Conservation (phyloP, 2,113 vertebrate genomes). For the Calidris pygmaea region DNA sequence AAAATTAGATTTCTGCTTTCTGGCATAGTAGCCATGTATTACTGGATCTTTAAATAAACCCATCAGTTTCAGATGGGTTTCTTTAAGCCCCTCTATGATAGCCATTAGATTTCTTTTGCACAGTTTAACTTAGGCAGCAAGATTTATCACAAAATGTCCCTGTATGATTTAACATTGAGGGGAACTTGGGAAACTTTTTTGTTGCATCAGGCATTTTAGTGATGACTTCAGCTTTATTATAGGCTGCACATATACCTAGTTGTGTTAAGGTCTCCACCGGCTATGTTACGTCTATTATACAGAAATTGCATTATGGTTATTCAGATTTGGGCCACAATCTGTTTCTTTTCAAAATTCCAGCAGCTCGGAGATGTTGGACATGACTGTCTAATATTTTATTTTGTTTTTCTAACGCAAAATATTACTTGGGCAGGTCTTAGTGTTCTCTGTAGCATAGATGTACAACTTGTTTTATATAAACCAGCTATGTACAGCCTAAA, state of each 20-base stretch:
- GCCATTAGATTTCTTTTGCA: neutral
- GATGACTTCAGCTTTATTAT: neutral
- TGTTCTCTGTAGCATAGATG: neutral
- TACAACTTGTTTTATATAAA: neutral
- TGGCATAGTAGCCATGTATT: neutral
- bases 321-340: neutral
- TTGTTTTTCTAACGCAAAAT: conserved; percentile 1
- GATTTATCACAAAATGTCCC: neutral
- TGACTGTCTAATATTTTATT: neutral
- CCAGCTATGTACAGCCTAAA: neutral
- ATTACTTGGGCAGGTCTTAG: neutral
- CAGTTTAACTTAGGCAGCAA: neutral
- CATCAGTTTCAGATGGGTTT: neutral
- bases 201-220: neutral
- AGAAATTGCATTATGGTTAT: neutral
- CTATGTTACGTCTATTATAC: neutral
- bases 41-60: neutral
- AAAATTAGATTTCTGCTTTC: neutral
- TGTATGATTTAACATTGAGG: neutral
- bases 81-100: neutral
- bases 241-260: neutral
- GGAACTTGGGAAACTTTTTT: neutral
- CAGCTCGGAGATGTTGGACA: neutral
- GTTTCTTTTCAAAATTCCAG: conserved; percentile 10
- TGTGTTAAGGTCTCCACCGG: neutral